Evolutionary conservation across 2,888 invertebrate species (phyloP).

Genomic region (Acanthosepion pharaonis): DNA sequence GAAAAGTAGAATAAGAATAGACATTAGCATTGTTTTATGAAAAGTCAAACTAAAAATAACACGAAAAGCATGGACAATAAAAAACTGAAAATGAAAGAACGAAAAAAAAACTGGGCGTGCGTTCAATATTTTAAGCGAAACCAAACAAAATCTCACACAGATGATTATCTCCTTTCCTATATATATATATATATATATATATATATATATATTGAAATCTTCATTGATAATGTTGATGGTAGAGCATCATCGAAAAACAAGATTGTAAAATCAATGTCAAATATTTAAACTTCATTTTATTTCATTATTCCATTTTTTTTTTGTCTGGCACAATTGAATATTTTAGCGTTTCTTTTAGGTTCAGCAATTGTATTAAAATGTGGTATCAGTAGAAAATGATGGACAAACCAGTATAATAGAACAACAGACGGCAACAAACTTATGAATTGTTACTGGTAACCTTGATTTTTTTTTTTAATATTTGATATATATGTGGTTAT

Average conservation of each 20-base stretch:
- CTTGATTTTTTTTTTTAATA: not conserved
- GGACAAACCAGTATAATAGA: not conserved
- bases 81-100: too few relatives aligned
- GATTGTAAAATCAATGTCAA: not conserved
- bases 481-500: not conserved
- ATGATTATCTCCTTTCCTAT: too few relatives aligned
- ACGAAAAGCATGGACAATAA: too few relatives aligned
- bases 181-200: too few relatives aligned
- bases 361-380: not conserved
- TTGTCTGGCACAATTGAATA: not conserved
- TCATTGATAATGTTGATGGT: too few relatives aligned
- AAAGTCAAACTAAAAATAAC: too few relatives aligned
- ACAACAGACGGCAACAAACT: not conserved
- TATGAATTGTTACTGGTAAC: not conserved
- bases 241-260: not conserved
- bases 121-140: too few relatives aligned
- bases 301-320: not conserved
- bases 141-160: too few relatives aligned
- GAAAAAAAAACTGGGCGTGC: too few relatives aligned
- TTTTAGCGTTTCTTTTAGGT: not conserved
- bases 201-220: too few relatives aligned
- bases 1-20: too few relatives aligned
- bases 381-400: not conserved
- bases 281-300: constrained; percentile 20
- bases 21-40: too few relatives aligned